Evolutionary conservation across 2,113 vertebrate genomes (phyloP).

Genomic region (Podarcis cretensis): DNA sequence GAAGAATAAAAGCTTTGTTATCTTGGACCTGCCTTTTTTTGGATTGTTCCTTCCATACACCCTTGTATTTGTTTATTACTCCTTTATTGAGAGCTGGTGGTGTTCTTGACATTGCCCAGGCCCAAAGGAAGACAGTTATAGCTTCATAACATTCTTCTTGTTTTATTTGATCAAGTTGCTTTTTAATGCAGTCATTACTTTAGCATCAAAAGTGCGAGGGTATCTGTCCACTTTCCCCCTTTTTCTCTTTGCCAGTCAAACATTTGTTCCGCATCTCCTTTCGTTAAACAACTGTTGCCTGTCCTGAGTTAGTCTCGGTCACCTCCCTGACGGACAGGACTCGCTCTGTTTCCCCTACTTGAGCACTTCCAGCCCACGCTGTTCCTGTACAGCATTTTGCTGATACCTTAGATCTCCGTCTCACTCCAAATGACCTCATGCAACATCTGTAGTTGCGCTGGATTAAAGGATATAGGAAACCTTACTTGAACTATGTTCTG

Average conservation of each 20-base stretch:
- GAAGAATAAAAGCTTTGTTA: conserved; percentile 20
- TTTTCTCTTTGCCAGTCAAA: neutral
- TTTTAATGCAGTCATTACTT: conserved; percentile 13
- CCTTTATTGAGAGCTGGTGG: conserved; percentile 22
- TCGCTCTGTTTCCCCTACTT: neutral
- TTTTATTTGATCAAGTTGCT: conserved; percentile 7
- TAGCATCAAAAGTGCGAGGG: neutral
- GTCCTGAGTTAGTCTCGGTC: conserved; percentile 14
- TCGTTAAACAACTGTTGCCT: conserved; percentile 26
- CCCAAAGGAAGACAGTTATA: conserved; percentile 24
- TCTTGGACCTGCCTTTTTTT: conserved; percentile 26
- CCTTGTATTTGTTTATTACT: conserved; percentile 50
- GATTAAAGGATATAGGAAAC: conserved; percentile 14
- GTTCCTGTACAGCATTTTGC: conserved; percentile 4
- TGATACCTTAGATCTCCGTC: conserved; percentile 21
- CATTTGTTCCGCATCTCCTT: neutral
- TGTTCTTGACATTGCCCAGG: conserved; percentile 49
- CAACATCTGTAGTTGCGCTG: conserved; percentile 26
- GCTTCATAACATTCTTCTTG: conserved; percentile 26
- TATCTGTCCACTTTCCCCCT: neutral
- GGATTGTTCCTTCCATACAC: conserved; percentile 49
- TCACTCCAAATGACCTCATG: conserved; percentile 28
- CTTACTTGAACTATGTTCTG: conserved; percentile 18
- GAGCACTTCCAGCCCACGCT: conserved; percentile 1
- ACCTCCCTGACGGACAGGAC: neutral